These are phyloP conservation scores for Pachypanchax playfairii DNA, from an alignment of 2,113 vertebrate species.

Conservation along the genomic window DNA sequence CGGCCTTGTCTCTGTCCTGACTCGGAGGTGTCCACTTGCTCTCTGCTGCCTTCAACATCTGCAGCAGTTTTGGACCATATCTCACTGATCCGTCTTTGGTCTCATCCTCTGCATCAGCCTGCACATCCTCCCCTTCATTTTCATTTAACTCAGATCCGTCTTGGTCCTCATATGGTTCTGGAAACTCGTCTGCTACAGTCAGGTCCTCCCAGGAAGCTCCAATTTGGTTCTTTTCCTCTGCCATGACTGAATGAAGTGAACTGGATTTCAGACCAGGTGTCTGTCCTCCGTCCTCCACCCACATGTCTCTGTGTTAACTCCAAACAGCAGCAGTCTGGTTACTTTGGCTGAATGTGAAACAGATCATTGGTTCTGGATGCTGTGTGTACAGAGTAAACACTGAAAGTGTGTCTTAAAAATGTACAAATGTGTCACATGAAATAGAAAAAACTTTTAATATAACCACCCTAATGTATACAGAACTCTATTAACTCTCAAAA, in stretches of 20 bases:
- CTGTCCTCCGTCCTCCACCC: conserved; percentile 16
- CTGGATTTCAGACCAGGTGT: conserved; percentile 19
- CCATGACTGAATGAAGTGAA: conserved; percentile 32
- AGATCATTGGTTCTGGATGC: conserved; percentile 22
- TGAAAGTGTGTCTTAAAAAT: conserved; percentile 16
- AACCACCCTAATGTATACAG: too few relatives aligned
- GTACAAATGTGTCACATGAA: background rate
- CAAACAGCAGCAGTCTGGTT: conserved; percentile 50
- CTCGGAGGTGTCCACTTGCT: conserved; percentile 28
- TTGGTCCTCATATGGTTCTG: conserved; percentile 9
- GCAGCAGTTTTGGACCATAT: conserved; percentile 53
- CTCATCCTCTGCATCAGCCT: conserved; percentile 4
- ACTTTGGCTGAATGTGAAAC: conserved; percentile 42
- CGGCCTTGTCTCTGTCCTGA: conserved; percentile 18
- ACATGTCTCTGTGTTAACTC: conserved; percentile 48
- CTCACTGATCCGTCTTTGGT: conserved; percentile 7
- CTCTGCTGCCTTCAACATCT: conserved; percentile 71
- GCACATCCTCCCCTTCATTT: background rate
- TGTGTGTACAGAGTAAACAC: conserved; percentile 49
- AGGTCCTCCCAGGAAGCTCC: conserved; percentile 6
- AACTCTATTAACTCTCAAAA: too few relatives aligned
- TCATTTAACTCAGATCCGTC: conserved; percentile 3
- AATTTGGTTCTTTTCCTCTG: conserved; percentile 28
- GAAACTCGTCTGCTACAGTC: conserved; percentile 19
- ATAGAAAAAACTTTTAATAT: background rate